Percentiles rank a stretch among this genome's conserved stretches.
Evolutionary conservation across 2,113 vertebrate genomes (phyloP).

Genomic region (Callionymus lyra): DNA sequence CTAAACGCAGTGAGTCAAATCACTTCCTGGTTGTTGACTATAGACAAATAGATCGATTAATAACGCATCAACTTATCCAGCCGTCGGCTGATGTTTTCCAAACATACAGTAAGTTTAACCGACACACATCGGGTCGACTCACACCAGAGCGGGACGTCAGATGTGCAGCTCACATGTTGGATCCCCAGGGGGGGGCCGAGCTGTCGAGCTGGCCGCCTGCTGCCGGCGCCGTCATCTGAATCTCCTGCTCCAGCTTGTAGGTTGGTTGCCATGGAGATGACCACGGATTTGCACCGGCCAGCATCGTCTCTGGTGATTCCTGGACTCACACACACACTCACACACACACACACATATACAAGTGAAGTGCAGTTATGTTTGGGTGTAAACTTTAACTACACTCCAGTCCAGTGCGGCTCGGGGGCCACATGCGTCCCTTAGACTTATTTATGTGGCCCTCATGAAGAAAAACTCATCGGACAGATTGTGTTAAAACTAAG

Average conservation of each 20-base stretch:
- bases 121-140: no score
- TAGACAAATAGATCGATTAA: no score
- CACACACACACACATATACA: conserved; percentile 1
- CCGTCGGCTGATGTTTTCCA: no score
- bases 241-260: conserved; percentile 16
- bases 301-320: conserved; percentile 25
- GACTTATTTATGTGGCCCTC: background rate
- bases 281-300: conserved; percentile 36
- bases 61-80: no score
- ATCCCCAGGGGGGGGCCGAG: conserved; percentile 26
- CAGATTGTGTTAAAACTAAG: background rate
- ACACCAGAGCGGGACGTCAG: background rate
- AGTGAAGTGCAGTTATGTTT: conserved; percentile 6
- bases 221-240: conserved; percentile 43
- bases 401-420: no score
- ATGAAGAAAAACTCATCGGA: background rate
- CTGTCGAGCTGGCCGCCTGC: conserved; percentile 44
- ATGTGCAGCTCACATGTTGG: background rate
- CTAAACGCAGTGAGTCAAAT: no score
- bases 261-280: conserved; percentile 46
- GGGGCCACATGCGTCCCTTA: background rate
- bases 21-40: no score
- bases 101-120: no score
- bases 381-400: background rate
- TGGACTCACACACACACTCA: conserved; percentile 11